These are phyloP conservation scores for Drosophila koepferae DNA, from an alignment of 2,888 invertebrate species.

Conservation along the genomic window DNA sequence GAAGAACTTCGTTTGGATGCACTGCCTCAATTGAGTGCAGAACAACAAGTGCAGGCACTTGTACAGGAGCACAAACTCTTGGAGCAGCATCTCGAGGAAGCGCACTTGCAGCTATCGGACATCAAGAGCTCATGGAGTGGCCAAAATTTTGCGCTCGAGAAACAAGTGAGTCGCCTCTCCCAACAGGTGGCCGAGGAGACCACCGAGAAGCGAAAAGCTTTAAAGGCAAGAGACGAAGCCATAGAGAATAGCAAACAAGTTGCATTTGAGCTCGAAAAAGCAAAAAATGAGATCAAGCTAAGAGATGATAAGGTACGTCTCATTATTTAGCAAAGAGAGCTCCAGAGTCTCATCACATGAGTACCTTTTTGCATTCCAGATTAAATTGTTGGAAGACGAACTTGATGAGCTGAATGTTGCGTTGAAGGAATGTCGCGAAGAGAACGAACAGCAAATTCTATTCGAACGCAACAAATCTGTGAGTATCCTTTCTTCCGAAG, in stretches of 20 bases:
- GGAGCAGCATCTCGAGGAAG: conserved; percentile 92
- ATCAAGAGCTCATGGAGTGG: conserved; percentile 97
- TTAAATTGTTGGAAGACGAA: conserved; percentile 89
- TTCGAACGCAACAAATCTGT: conserved; percentile 87
- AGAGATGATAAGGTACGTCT: conserved; percentile 82
- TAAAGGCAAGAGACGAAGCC: conserved; percentile 89
- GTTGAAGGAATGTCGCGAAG: conserved; percentile 86
- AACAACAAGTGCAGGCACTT: conserved; percentile 87
- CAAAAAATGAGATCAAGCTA: conserved; percentile 79
- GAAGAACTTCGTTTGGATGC: conserved; percentile 83
- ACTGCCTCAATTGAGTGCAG: conserved; percentile 76
- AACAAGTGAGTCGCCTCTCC: conserved; percentile 94
- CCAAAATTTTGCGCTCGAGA: conserved; percentile 94
- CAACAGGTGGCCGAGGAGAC: conserved; percentile 94
- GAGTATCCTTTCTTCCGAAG: conserved; percentile 85
- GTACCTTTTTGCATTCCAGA: conserved; percentile 61
- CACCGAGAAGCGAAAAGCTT: conserved; percentile 91
- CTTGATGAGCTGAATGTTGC: conserved; percentile 90
- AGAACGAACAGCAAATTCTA: conserved; percentile 86
- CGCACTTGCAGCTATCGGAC: conserved; percentile 93
- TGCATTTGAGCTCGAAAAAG: conserved; percentile 82
- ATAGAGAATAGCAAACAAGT: conserved; percentile 87
- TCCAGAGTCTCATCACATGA: not conserved
- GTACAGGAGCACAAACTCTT: conserved; percentile 89
- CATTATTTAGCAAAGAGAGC: not conserved